Evolutionary conservation across 2,113 vertebrate species (phyloP), one percentile per base, ranked within the genome.

Genomic region (Phalacrocorax carbo): DNA sequence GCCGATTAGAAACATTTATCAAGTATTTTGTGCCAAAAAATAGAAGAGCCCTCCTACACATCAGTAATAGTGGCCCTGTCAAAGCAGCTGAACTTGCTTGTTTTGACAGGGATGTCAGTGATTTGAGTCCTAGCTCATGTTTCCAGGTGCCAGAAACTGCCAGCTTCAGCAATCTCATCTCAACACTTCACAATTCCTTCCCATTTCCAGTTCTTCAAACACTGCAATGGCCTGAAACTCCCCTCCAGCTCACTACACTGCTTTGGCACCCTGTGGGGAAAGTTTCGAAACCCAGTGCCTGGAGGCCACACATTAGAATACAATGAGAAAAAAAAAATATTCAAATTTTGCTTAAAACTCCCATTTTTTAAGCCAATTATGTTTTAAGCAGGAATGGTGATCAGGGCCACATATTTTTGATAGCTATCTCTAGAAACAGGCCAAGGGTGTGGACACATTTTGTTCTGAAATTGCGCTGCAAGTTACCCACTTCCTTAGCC

Each of bases 391-490:
- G 70, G 54, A 77, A 34, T 0, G 6, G 40, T 15, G 16, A 26
- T 12, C 52, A 52, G 44, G 48, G 32, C 18, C 23, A 21, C 10
- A 4, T 5, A 3, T 7, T 81, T 34, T 4, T 44, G 27, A 27
- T 1, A 48, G 27, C 7, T 4, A 23, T 16, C 46, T 69, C 32
- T 21, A 44, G 40, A 22, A 52, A n/a, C 9, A 46, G 46, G 23
- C 34, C 61, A 36, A 23, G 46, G 64, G 13, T 2, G 13, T 4
- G 15, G 38, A 27, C 1, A 3, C 2, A 2, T 4, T 69, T 61
- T 58, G 34, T 11, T 55, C 42, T 34, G 22, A 62, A 38, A 30
- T 5, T 20, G 9, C 46, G 8, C 42, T 36, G 44, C 48, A 40
- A 42, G 22, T 11, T 17, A n/a, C 5, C 19, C 8, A 0, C 55